Base-by-base conservation (phyloP, 2,888 invertebrate species). In the Pyrochroa serraticornis region DNA sequence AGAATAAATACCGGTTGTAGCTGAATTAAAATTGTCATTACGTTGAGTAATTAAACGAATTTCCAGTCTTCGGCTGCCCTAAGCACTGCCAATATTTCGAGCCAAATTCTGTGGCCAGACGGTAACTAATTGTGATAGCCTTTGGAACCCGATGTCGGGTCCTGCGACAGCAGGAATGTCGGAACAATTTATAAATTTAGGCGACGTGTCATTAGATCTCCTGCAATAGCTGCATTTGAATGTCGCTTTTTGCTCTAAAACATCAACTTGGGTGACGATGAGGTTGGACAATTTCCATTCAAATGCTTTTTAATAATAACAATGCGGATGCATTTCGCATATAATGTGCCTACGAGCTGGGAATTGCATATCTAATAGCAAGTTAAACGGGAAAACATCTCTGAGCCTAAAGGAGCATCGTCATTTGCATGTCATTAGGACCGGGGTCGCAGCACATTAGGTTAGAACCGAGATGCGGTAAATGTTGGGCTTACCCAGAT, bases 381-480 rank as follows among this genome's bases (percentile, higher is more conserved):
- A 58, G 49, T 51, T 63, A 56, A 63, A 58, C 55, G 60, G 52
- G 60, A 63, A 60, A 63, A 60, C 63, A 60, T 63, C 52, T 60
- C 58, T 52, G 49, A 55, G 57, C 60, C 63, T 63, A 60, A 63
- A 58, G 58, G 55, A 50, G 58, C 55, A 51, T 49, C 49, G 60
- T 60, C 60, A 63, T 63, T 63, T 63, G 63, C 63, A 63, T 63
- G 60, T 63, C 60, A 63, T 63, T 63, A 60, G 45, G 47, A 42
- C 32, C 32, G 46, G 54, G 54, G 50, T 46, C 49, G 51, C 31
- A 35, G 50, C 43, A 43, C 42, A 60, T 60, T 60, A 22, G 22
- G 22, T 22, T 22, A 55, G 47, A 60, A 44, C 30, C 37, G 46
- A 51, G 42, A 45, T 53, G 54, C 46, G 50, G 53, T 48, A 43